A percentile compares a stretch with the other conserved stretches of the same genome.
Evolutionary conservation across 2,797 vertebrate species (phyloP).

Genomic region (Botia kubotai): DNA sequence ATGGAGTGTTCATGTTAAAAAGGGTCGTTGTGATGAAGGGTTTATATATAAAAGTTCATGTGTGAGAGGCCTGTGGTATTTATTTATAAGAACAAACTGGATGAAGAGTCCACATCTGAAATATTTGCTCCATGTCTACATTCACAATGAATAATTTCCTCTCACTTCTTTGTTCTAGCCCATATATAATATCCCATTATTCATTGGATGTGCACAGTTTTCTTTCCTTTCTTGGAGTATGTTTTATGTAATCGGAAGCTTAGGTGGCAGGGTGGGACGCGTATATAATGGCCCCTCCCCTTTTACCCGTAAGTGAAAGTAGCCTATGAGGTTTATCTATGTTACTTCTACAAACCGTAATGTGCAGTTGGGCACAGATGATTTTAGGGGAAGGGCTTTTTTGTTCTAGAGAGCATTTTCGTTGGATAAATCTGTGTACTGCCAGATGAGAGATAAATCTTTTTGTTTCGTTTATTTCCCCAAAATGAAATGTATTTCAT

Average conservation of each 20-base stretch:
- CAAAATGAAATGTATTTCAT: neutral
- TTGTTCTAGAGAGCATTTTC: neutral
- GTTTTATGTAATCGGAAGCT: no score
- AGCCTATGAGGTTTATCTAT: neutral
- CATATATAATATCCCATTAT: neutral
- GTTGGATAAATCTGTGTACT: neutral
- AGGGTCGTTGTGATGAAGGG: no score
- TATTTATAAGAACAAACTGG: slow-evolving; percentile 14
- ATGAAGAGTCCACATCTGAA: neutral
- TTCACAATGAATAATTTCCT: neutral
- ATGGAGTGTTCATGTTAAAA: no score
- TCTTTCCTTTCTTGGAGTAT: neutral
- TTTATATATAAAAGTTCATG: neutral
- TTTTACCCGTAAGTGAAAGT: neutral
- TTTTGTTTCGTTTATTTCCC: neutral
- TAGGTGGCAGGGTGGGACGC: no score
- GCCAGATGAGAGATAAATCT: neutral
- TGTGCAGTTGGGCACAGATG: neutral
- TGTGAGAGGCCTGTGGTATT: slow-evolving; percentile 1
- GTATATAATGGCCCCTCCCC: no score
- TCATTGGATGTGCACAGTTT: neutral
- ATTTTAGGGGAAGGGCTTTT: neutral
- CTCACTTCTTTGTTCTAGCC: neutral
- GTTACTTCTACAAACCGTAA: neutral
- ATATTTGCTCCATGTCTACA: neutral